phyloP scores from a whole-genome alignment of 92 coral and sea anemone species.

The Micromussa lordhowensis region DNA sequence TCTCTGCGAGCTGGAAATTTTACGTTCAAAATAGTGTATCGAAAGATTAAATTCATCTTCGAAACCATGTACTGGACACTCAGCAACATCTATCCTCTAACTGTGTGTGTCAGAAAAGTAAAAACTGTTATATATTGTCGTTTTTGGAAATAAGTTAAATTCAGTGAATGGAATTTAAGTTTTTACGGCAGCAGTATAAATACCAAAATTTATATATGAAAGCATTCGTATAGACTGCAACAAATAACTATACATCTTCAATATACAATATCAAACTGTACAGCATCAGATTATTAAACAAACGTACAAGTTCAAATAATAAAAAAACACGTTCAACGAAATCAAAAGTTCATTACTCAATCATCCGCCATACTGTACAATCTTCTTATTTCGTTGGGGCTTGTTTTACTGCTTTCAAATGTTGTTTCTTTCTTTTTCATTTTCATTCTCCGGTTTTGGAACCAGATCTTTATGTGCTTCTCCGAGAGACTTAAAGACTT shows the following conservation, averaged over 20 bases:
- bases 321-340: not conserved
- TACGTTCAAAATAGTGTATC: not conserved
- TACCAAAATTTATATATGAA: not conserved
- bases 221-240: not conserved
- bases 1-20: not conserved
- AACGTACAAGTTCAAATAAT: not conserved
- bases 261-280: conserved; percentile 2
- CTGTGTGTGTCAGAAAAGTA: not conserved
- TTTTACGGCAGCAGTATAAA: conserved; percentile 4
- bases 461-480: conserved; percentile 89
- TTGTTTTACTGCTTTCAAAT: conserved; percentile 70
- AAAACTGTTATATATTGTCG: not conserved
- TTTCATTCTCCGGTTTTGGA: conserved; percentile 90
- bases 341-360: not conserved
- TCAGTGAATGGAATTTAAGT: not conserved
- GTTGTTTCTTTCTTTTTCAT: conserved; percentile 78
- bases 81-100: not conserved
- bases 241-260: not conserved
- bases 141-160: not conserved
- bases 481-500: conserved; percentile 81
- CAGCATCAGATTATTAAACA: not conserved
- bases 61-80: not conserved
- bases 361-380: conserved; percentile 72
- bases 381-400: conserved; percentile 75
- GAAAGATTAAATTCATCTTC: not conserved